Conservation (phyloP, 2,113 vertebrate genomes). For the Gracilinanus agilis region DNA sequence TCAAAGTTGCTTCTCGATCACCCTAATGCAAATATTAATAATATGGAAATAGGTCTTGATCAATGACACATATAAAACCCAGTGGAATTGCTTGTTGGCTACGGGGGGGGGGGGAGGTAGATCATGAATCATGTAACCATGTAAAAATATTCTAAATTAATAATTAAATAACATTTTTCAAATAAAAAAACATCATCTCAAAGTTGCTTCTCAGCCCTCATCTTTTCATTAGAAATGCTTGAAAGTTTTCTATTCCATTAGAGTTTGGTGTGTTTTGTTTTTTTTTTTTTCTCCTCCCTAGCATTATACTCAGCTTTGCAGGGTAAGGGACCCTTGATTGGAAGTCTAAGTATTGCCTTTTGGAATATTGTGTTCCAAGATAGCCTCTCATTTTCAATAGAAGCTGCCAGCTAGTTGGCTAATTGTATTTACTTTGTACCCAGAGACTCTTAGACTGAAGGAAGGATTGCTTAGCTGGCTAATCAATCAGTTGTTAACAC, state of each 20-base stretch:
- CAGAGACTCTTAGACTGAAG: not conserved
- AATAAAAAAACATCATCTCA: no score
- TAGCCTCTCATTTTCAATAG: not conserved
- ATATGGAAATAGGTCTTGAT: no score
- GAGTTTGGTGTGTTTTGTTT: no score
- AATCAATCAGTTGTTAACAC: not conserved
- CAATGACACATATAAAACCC: no score
- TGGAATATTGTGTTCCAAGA: not conserved
- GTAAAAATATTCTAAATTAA: no score
- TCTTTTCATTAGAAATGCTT: not conserved
- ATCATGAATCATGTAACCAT: no score
- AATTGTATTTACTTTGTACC: not conserved
- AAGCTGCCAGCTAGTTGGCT: not conserved
- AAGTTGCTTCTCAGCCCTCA: not conserved
- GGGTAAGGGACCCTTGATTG: not conserved
- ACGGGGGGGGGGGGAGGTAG: no score
- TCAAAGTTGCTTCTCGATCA: not conserved
- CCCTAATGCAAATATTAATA: no score
- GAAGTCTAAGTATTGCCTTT: not conserved
- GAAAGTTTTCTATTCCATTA: not conserved
- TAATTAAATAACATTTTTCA: no score
- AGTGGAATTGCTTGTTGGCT: no score
- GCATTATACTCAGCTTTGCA: not conserved
- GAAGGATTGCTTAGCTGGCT: not conserved
- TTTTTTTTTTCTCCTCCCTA: not conserved